A percentile compares a stretch with the other conserved stretches of the same genome.
phyloP scores from a whole-genome alignment of 2,113 vertebrate species.

The Sinocyclocheilus grahami region DNA sequence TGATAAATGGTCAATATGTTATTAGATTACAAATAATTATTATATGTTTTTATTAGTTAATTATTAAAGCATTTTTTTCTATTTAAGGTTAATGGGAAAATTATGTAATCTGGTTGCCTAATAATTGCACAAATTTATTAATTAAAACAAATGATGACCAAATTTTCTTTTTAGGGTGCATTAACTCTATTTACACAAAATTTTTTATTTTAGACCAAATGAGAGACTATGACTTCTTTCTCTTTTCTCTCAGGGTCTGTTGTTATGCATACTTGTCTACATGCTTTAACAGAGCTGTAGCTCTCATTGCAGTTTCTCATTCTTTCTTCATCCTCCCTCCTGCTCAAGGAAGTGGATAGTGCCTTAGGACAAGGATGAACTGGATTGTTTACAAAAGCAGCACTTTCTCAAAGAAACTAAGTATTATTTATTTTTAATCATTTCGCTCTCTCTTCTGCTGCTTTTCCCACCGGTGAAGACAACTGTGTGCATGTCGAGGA shows the following conservation, averaged over 20 bases:
- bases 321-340: conserved; percentile 12
- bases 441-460: conserved; percentile 47
- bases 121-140: not conserved
- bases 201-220: not conserved
- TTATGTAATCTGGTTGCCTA: not conserved
- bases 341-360: conserved; percentile 51
- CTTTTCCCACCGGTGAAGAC: conserved; percentile 53
- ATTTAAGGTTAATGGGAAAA: not conserved
- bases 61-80: not conserved
- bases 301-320: conserved; percentile 32
- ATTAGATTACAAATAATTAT: not conserved
- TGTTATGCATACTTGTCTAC: conserved; percentile 25
- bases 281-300: conserved; percentile 6
- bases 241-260: conserved; percentile 1
- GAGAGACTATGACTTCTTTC: not conserved
- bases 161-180: not conserved
- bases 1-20: not conserved
- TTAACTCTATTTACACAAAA: not conserved
- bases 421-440: conserved; percentile 68
- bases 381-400: conserved; percentile 66
- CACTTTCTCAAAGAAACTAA: conserved; percentile 62
- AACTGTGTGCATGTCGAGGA: too few species aligned
- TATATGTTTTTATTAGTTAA: not conserved
- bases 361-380: conserved; percentile 67
- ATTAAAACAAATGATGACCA: not conserved